Conservation (phyloP, 1,140 invertebrate genomes). For the Ganaspis sp. region DNA sequence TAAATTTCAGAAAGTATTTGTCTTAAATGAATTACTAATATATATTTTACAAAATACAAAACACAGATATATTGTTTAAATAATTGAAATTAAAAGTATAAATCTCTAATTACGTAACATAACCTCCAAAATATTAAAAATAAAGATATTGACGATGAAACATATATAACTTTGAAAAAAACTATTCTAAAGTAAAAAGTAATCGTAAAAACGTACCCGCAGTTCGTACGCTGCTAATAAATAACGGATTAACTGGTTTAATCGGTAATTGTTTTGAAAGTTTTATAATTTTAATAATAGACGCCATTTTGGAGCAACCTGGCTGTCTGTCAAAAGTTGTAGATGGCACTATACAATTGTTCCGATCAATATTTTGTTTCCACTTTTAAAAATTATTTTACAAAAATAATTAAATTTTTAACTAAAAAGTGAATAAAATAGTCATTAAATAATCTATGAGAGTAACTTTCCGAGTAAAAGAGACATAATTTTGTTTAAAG, state of each 20-base stretch:
- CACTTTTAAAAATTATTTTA: too few species aligned
- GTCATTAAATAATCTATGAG: too few species aligned
- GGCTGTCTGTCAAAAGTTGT: background rate
- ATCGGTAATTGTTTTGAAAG: conserved; percentile 17
- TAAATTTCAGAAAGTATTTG: background rate
- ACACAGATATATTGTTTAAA: background rate
- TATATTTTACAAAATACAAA: background rate
- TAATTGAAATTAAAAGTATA: background rate
- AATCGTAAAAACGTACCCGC: background rate
- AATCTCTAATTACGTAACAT: background rate
- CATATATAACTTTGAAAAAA: background rate
- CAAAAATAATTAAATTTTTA: too few species aligned
- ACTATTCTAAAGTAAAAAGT: background rate
- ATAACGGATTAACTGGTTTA: background rate
- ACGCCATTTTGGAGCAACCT: background rate
- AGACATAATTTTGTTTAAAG: too few species aligned
- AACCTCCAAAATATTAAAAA: background rate
- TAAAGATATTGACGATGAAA: background rate
- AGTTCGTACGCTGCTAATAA: background rate
- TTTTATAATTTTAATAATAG: background rate
- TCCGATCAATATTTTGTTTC: background rate
- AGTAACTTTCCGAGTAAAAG: too few species aligned
- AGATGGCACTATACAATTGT: background rate
- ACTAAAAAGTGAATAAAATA: too few species aligned
- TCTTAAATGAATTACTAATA: background rate